These are phyloP conservation scores for Crenuchus spilurus DNA, from an alignment of 2,797 vertebrate species.

Conservation along the genomic window DNA sequence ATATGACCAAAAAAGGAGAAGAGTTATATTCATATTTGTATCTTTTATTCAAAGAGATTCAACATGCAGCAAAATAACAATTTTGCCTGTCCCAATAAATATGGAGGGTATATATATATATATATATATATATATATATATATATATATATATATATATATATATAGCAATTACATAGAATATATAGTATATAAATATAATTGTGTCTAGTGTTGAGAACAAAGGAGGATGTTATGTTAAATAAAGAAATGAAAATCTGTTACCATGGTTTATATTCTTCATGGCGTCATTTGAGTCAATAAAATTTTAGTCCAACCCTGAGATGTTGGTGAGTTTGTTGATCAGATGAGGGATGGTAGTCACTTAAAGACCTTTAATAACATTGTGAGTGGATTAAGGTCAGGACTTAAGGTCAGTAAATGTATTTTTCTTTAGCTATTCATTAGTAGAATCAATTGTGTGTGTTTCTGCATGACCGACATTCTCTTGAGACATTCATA, in stretches of 20 bases:
- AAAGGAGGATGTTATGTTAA: not conserved
- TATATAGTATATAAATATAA: not conserved
- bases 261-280: slow-evolving; percentile 2
- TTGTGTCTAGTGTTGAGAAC: slow-evolving; percentile 1
- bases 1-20: not conserved
- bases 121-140: not conserved
- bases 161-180: not conserved
- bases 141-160: not conserved
- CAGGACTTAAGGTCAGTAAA: too few species aligned
- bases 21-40: not conserved
- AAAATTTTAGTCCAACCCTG: too few species aligned
- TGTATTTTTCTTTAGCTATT: too few species aligned
- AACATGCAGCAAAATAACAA: not conserved
- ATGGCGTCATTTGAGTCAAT: too few species aligned
- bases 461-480: too few species aligned
- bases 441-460: too few species aligned
- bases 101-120: not conserved
- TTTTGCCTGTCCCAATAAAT: not conserved
- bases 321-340: too few species aligned
- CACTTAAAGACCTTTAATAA: too few species aligned
- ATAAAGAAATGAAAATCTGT: not conserved
- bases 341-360: too few species aligned
- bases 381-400: too few species aligned
- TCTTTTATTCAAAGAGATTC: not conserved
- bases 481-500: too few species aligned